Percentiles rank a stretch among this genome's conserved stretches.
These are phyloP conservation scores for Todiramphus chloris DNA, from an alignment of 2,113 vertebrate species.

Conservation along the genomic window DNA sequence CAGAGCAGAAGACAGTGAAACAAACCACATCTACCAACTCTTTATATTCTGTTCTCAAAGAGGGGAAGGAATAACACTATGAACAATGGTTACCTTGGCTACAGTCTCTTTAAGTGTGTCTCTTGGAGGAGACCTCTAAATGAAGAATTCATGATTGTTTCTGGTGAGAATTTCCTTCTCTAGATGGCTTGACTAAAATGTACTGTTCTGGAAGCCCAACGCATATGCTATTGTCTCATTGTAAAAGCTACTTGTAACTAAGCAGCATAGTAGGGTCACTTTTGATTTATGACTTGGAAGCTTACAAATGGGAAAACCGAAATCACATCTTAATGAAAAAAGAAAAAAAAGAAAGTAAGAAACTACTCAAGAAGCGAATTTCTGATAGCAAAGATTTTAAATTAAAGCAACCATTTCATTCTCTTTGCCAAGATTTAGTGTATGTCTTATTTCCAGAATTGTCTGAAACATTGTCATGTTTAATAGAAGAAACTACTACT, in stretches of 20 bases:
- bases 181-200: background rate
- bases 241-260: background rate
- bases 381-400: background rate
- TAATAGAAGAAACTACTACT: background rate
- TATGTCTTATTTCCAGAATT: background rate
- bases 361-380: background rate
- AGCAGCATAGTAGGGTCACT: background rate
- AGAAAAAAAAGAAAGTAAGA: background rate
- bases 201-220: background rate
- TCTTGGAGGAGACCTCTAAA: background rate
- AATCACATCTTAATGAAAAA: background rate
- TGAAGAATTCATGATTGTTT: background rate
- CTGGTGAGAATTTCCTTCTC: background rate
- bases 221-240: background rate
- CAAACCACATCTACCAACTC: background rate
- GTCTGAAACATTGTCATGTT: background rate
- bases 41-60: background rate
- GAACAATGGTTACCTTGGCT: background rate
- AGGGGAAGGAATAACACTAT: background rate
- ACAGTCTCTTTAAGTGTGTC: background rate
- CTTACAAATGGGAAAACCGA: background rate
- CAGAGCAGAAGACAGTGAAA: background rate
- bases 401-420: background rate
- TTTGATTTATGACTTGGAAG: background rate
- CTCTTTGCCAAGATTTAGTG: background rate